These are phyloP conservation scores for Amazona guildingii DNA, from an alignment of 2,113 vertebrate species.

Conservation along the genomic window DNA sequence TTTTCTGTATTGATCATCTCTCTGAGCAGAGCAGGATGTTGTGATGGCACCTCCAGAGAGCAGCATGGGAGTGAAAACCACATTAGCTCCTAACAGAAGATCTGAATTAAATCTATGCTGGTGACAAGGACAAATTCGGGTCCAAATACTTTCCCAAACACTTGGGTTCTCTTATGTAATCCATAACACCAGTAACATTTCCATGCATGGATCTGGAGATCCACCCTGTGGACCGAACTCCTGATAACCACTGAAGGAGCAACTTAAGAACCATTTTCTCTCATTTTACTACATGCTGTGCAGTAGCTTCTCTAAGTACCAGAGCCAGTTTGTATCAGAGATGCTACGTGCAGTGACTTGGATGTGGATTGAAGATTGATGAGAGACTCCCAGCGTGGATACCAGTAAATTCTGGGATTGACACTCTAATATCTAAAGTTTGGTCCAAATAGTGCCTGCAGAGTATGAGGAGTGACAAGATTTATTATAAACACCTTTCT, in stretches of 20 bases:
- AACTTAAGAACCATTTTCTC: background rate
- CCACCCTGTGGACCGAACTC: background rate
- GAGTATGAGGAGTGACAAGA: background rate
- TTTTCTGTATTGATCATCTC: constrained; percentile 20
- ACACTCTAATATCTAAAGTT: background rate
- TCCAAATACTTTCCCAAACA: background rate
- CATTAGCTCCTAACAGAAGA: background rate
- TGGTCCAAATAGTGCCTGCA: background rate
- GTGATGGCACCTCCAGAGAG: background rate
- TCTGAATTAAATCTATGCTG: constrained; percentile 11
- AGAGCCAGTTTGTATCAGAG: background rate
- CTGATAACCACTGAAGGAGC: background rate
- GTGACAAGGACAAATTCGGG: background rate
- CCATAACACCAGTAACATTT: background rate
- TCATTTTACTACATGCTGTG: background rate
- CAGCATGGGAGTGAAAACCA: background rate
- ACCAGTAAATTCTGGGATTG: background rate
- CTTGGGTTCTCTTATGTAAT: background rate
- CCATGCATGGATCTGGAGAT: background rate
- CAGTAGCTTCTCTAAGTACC: background rate
- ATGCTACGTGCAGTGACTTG: background rate
- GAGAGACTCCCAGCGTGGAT: background rate
- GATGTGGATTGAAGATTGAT: background rate
- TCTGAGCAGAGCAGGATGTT: background rate
- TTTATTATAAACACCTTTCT: background rate